Evolutionary conservation across 1,140 invertebrate genomes (phyloP).

Genomic region (Pseudomyrmex flavicornis): DNA sequence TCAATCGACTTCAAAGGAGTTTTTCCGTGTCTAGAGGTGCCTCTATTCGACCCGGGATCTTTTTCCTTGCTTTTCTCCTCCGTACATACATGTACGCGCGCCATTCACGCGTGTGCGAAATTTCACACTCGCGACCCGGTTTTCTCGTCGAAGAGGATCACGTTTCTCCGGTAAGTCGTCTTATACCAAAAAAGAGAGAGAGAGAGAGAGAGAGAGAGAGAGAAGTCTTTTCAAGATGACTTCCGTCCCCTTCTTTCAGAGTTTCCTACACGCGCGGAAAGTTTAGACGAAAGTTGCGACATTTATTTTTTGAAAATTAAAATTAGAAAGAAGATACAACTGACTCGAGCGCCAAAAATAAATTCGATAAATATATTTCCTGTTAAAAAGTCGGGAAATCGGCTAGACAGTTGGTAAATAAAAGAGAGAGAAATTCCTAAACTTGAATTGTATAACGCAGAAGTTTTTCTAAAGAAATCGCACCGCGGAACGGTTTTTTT

Average conservation of each 20-base stretch:
- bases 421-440: too few species aligned
- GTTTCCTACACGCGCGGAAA: background rate
- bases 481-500: too few species aligned
- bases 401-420: too few species aligned
- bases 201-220: too few species aligned
- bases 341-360: too few species aligned
- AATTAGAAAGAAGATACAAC: background rate
- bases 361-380: too few species aligned
- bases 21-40: constrained; percentile 29
- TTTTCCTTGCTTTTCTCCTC: constrained; percentile 14
- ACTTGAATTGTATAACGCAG: too few species aligned
- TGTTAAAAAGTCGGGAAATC: too few species aligned
- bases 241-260: background rate
- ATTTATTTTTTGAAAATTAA: background rate
- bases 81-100: background rate
- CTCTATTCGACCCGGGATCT: constrained; percentile 22
- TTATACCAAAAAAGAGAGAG: background rate
- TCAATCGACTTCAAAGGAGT: constrained; percentile 61
- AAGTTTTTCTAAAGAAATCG: too few species aligned
- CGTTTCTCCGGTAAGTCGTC: constrained; percentile 7
- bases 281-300: background rate
- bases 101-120: background rate
- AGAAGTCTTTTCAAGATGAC: background rate
- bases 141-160: background rate
- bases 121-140: constrained; percentile 1